These are phyloP conservation scores for Stenotaenia linearis DNA, from an alignment of 2,888 invertebrate genomes.

Conservation along the genomic window DNA sequence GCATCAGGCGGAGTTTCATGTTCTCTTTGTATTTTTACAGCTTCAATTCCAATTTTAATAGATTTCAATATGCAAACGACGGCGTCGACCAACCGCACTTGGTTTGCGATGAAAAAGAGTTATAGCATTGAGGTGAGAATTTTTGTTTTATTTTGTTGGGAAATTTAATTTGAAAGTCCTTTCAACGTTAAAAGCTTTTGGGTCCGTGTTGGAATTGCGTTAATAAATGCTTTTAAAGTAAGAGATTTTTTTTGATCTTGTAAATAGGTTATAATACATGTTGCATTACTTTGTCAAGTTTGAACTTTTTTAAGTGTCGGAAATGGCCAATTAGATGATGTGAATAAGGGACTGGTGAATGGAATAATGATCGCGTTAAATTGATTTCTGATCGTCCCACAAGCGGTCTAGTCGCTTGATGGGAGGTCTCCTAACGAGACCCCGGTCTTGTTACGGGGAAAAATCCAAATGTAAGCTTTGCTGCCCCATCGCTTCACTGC, in stretches of 20 bases:
- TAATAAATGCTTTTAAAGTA: not conserved
- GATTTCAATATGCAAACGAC: conserved; percentile 55
- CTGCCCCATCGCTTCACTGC: not conserved
- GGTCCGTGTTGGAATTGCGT: not conserved
- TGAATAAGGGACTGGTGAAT: not conserved
- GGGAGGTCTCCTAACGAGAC: not conserved
- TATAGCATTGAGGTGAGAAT: conserved; percentile 90
- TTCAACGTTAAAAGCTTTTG: not conserved
- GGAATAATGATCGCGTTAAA: not conserved
- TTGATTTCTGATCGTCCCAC: not conserved
- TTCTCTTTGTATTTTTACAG: no score
- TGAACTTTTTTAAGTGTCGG: not conserved
- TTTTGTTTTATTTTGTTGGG: not conserved
- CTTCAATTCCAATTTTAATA: not conserved
- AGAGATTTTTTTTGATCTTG: not conserved
- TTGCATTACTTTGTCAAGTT: no score
- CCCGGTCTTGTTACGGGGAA: not conserved
- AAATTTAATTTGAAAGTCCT: not conserved
- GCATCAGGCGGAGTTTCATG: no score
- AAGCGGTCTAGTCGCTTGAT: not conserved
- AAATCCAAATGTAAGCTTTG: not conserved
- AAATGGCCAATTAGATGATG: not conserved
- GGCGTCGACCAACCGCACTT: conserved; percentile 88
- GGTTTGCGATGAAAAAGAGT: conserved; percentile 95
- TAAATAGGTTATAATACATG: no score